Percentiles rank a stretch among this genome's conserved stretches.
Evolutionary conservation across 2,113 vertebrate genomes (phyloP).

Genomic region (Miniopterus natalensis): DNA sequence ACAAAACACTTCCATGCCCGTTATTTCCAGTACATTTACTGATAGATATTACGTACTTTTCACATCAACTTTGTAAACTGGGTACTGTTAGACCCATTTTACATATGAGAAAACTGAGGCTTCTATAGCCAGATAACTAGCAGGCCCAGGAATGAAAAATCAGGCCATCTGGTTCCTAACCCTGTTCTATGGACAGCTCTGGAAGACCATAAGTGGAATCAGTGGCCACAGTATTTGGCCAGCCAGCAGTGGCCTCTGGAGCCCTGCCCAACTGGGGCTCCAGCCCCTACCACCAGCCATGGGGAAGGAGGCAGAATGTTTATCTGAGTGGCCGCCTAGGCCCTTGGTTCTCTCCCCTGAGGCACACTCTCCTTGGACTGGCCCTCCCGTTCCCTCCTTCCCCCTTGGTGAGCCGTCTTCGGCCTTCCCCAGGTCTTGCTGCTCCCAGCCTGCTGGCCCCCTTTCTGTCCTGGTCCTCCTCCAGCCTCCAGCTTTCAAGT

Average conservation of each 20-base stretch:
- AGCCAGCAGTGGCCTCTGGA: background rate
- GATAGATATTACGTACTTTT: accelerated
- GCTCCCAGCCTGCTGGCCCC: background rate
- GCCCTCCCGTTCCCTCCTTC: background rate
- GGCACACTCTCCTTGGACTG: background rate
- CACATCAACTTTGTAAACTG: background rate
- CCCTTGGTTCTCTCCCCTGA: background rate
- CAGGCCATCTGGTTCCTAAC: background rate
- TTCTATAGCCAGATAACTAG: background rate
- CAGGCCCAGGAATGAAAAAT: background rate
- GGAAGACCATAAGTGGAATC: too few species aligned
- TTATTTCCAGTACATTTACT: background rate
- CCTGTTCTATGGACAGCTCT: background rate
- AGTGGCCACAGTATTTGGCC: background rate
- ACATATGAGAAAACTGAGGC: background rate
- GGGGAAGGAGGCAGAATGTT: background rate
- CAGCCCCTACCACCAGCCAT: background rate
- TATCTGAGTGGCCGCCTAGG: background rate
- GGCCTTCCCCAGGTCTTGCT: too few species aligned
- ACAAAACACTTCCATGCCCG: background rate
- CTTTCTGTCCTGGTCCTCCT: too few species aligned
- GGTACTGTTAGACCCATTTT: background rate
- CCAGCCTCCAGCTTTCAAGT: background rate
- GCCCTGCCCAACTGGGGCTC: background rate
- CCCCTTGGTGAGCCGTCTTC: background rate